These are phyloP conservation scores for Xenotilapia caudafasciata DNA, from an alignment of 2,113 vertebrate genomes.

Conservation along the genomic window DNA sequence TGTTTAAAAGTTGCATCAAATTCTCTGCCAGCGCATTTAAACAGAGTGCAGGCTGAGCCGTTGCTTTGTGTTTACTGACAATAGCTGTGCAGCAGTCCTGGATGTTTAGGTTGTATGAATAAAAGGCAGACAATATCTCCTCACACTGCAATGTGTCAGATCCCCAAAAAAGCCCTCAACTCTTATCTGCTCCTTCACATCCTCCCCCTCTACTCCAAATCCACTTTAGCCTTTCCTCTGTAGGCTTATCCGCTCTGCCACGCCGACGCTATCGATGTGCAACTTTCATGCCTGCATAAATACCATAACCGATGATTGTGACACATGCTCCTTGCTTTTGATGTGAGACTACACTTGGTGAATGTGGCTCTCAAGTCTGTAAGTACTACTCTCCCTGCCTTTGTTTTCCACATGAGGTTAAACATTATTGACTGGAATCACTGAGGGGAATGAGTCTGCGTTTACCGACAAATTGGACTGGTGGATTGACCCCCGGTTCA, in stretches of 20 bases:
- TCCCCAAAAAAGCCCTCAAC: constrained; percentile 7
- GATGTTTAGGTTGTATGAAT: constrained; percentile 5
- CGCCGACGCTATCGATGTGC: constrained; percentile 49
- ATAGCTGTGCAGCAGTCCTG: not conserved
- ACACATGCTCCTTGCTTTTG: constrained; percentile 30
- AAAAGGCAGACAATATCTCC: constrained; percentile 27
- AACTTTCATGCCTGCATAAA: constrained; percentile 53
- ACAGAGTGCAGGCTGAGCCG: not conserved
- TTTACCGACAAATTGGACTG: constrained; percentile 51
- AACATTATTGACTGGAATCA: constrained; percentile 53
- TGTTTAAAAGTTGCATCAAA: constrained; percentile 13
- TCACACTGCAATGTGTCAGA: constrained; percentile 21
- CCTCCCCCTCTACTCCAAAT: constrained; percentile 17
- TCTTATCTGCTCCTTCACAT: constrained; percentile 35
- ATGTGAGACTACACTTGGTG: constrained; percentile 11
- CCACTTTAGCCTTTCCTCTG: constrained; percentile 41
- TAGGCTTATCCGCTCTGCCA: constrained; percentile 38
- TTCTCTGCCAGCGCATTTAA: not conserved
- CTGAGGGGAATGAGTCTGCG: constrained; percentile 43
- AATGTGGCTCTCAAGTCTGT: constrained; percentile 5
- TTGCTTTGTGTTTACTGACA: not conserved
- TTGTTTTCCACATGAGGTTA: constrained; percentile 52
- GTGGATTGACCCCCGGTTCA: constrained; percentile 46
- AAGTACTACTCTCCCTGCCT: not conserved
- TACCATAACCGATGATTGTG: constrained; percentile 27